A percentile compares a stretch with the other conserved stretches of the same genome.
These are phyloP conservation scores for Passerina amoena DNA, from an alignment of 2,113 vertebrate genomes.

Conservation along the genomic window DNA sequence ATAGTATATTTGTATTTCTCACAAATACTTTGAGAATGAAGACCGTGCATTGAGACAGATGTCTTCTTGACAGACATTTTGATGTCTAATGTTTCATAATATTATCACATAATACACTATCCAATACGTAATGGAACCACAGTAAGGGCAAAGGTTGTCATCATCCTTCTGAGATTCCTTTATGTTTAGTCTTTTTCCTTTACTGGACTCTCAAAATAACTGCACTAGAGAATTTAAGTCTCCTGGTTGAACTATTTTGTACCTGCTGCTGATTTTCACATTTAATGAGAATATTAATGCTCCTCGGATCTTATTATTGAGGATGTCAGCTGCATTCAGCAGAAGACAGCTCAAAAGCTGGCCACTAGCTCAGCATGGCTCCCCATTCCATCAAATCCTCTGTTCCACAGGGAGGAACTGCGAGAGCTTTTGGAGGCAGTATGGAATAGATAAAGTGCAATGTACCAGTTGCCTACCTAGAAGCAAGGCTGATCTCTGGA, in stretches of 20 bases:
- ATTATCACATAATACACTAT: not conserved
- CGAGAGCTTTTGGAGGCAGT: not conserved
- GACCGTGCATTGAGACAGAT: not conserved
- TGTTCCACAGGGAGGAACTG: too few relatives aligned
- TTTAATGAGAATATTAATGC: not conserved
- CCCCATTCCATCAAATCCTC: not conserved
- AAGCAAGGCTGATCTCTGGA: not conserved
- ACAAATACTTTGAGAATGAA: not conserved
- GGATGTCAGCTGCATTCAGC: not conserved
- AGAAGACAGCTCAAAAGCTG: not conserved
- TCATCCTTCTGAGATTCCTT: not conserved
- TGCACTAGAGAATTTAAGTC: not conserved
- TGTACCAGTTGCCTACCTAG: not conserved
- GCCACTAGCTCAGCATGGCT: not conserved
- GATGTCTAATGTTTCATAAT: not conserved
- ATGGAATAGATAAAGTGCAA: not conserved
- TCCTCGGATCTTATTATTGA: not conserved
- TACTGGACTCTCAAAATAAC: not conserved
- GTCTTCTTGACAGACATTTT: not conserved
- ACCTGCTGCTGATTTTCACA: not conserved
- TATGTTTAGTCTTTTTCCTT: not conserved
- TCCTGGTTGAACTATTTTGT: not conserved
- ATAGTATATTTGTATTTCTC: not conserved
- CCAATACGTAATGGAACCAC: fast-evolving
- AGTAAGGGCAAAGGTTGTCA: not conserved